phyloP scores from a whole-genome alignment of 2,113 vertebrate species.

The Dipodomys merriami region DNA sequence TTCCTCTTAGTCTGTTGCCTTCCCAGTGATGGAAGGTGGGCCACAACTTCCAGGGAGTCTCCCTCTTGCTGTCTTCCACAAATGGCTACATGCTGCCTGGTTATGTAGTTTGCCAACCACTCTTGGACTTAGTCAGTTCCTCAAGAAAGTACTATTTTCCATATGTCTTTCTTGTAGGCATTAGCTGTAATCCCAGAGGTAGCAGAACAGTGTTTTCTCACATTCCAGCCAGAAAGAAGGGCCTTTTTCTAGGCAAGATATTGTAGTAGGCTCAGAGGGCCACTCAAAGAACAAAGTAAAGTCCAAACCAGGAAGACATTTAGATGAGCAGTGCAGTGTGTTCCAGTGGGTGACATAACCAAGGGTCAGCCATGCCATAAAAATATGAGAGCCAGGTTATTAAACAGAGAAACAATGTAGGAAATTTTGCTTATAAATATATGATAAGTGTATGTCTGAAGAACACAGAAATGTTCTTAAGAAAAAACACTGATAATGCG shows the following conservation, averaged over 20 bases:
- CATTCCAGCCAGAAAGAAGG: background rate
- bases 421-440: background rate
- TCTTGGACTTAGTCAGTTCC: background rate
- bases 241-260: background rate
- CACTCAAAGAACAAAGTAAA: background rate
- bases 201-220: background rate
- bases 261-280: background rate
- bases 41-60: background rate
- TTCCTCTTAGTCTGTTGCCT: background rate
- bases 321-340: background rate
- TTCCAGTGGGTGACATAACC: background rate
- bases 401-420: background rate
- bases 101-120: background rate
- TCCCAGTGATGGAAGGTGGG: background rate
- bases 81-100: no score
- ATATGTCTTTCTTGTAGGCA: background rate
- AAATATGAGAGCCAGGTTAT: background rate
- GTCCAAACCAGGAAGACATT: slow-evolving; percentile 6
- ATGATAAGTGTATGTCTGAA: background rate
- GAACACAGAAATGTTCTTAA: background rate
- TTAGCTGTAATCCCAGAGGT: background rate
- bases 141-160: background rate
- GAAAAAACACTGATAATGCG: background rate
- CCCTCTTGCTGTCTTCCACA: background rate
- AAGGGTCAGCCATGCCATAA: background rate